These are phyloP conservation scores for Tinea semifulvella DNA, from an alignment of 2,888 invertebrate species.

Conservation along the genomic window DNA sequence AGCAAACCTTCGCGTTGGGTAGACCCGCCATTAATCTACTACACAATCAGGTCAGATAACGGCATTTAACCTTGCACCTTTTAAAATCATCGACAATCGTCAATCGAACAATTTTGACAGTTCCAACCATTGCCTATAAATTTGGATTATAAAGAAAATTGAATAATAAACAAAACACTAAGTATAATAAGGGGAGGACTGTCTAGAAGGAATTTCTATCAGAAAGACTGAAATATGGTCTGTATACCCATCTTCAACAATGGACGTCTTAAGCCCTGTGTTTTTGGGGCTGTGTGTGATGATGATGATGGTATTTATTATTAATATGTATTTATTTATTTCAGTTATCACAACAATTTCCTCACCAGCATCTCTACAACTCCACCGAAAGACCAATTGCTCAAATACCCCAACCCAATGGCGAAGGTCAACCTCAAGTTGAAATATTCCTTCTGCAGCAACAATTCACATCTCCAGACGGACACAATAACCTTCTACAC, in stretches of 20 bases:
- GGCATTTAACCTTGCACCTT: not conserved
- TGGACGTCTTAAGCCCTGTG: too few relatives aligned
- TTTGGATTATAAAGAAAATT: too few relatives aligned
- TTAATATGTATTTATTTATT: slow-evolving; percentile 15
- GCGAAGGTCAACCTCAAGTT: slow-evolving; percentile 24
- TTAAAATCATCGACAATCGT: too few relatives aligned
- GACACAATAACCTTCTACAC: not conserved
- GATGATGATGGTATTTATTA: too few relatives aligned
- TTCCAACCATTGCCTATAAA: too few relatives aligned
- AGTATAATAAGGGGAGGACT: too few relatives aligned
- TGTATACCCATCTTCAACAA: too few relatives aligned
- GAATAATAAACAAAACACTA: too few relatives aligned
- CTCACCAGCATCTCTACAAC: not conserved
- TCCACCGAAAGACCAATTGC: not conserved
- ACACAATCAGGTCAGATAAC: slow-evolving; percentile 26
- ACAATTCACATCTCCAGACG: slow-evolving; percentile 27
- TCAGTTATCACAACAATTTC: slow-evolving; percentile 19
- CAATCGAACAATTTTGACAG: too few relatives aligned
- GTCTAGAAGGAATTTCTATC: too few relatives aligned
- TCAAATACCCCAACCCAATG: not conserved
- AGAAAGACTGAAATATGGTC: too few relatives aligned
- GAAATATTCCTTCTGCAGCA: slow-evolving; percentile 43
- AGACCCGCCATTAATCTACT: slow-evolving; percentile 61
- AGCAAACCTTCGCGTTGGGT: slow-evolving; percentile 63
- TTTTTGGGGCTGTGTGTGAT: too few relatives aligned